Evolutionary conservation across 2,113 vertebrate species (phyloP).

Genomic region (Lanius collurio): DNA sequence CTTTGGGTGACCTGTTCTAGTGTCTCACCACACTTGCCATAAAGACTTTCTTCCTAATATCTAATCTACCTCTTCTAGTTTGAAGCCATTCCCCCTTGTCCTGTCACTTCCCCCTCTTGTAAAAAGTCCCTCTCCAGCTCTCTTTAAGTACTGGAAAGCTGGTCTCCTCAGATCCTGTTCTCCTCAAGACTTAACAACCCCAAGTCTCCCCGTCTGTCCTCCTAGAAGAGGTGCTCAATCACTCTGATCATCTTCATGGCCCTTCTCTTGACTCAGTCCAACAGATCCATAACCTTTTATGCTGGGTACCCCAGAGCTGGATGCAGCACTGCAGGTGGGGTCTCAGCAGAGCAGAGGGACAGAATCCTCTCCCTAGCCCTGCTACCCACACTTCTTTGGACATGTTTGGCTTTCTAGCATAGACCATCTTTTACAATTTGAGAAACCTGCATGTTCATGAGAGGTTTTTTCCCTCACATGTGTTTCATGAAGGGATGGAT

Average conservation of each 20-base stretch:
- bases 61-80: neutral
- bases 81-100: neutral
- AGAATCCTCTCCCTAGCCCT: neutral
- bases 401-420: neutral
- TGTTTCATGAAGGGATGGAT: neutral
- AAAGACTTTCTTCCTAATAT: neutral
- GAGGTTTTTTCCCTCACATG: rapidly evolving
- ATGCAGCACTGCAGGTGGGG: neutral
- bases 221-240: neutral
- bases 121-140: neutral
- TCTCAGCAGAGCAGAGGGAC: neutral
- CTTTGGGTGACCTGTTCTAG: neutral
- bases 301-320: neutral
- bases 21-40: neutral
- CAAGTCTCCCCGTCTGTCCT: neutral
- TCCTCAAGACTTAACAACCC: neutral
- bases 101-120: too few species aligned
- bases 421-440: neutral
- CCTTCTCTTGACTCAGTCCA: neutral
- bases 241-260: neutral
- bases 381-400: rapidly evolving
- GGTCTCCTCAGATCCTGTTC: neutral
- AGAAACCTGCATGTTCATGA: neutral
- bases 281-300: rapidly evolving
- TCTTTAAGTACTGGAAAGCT: neutral